Percentiles rank a stretch among this genome's conserved stretches.
Evolutionary conservation across 2,888 invertebrate species (phyloP).

Genomic region (Lasioglossum lativentre): DNA sequence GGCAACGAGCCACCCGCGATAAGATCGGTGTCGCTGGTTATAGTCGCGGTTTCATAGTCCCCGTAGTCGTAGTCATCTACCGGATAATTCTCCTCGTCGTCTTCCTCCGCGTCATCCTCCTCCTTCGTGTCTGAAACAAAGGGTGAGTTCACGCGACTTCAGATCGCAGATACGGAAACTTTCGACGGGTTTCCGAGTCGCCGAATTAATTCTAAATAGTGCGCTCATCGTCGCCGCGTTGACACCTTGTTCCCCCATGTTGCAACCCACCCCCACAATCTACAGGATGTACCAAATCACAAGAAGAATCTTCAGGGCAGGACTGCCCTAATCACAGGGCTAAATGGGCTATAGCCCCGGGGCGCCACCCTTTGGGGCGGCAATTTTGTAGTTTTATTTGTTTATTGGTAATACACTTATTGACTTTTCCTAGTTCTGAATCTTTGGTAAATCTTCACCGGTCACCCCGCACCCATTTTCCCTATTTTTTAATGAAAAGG

Average conservation of each 20-base stretch:
- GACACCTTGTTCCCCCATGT: background rate
- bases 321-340: too few species aligned
- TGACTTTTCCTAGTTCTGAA: too few species aligned
- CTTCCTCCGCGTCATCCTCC: constrained; percentile 75
- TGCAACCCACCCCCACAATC: background rate
- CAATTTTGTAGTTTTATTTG: too few species aligned
- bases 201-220: constrained; percentile 2
- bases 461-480: too few species aligned
- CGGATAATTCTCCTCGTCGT: constrained; percentile 76
- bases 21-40: constrained; percentile 76
- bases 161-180: constrained; percentile 10
- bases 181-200: background rate
- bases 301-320: background rate
- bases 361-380: too few species aligned
- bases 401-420: too few species aligned
- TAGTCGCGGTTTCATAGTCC: constrained; percentile 75
- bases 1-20: constrained; percentile 90
- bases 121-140: constrained; percentile 71
- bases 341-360: too few species aligned
- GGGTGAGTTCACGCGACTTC: constrained; percentile 12
- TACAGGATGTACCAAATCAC: background rate
- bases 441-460: too few species aligned
- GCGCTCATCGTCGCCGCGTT: background rate
- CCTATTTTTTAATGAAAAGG: too few species aligned
- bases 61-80: constrained; percentile 76